Conservation (phyloP, 2,113 vertebrate genomes). For the Promerops cafer region DNA sequence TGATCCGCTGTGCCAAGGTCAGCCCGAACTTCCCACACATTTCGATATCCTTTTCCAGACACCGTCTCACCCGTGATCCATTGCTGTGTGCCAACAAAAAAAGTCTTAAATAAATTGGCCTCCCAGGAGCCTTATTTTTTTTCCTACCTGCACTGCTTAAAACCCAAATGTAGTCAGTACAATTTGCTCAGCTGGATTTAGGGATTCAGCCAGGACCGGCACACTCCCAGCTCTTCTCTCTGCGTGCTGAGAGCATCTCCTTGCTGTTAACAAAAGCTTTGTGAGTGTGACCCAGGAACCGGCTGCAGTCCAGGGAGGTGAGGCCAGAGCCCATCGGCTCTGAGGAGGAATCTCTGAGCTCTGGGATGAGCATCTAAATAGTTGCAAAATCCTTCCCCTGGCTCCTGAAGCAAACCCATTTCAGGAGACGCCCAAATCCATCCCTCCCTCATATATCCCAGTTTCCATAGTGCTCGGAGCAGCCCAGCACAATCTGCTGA, state of each 20-base stretch:
- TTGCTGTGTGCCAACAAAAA: background rate
- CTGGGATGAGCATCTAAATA: background rate
- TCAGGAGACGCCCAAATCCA: background rate
- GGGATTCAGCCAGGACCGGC: background rate
- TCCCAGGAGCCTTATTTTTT: background rate
- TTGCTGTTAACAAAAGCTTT: background rate
- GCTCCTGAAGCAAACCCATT: background rate
- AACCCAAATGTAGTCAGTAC: background rate
- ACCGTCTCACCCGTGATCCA: accelerated
- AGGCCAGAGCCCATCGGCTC: background rate
- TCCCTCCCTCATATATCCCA: accelerated
- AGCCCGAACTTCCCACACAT: background rate
- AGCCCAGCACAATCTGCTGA: background rate
- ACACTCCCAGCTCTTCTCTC: background rate
- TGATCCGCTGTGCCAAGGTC: background rate
- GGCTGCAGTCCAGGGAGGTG: background rate
- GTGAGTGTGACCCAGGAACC: background rate
- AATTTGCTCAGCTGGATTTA: background rate
- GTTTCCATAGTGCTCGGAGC: accelerated
- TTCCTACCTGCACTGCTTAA: background rate
- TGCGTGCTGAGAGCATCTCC: background rate
- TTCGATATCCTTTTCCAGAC: background rate
- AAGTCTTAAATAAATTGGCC: no score
- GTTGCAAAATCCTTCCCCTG: background rate
- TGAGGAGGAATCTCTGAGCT: background rate